A percentile compares a stretch with the other conserved stretches of the same genome.
phyloP scores from a whole-genome alignment of 2,888 invertebrate species.

The Lumbricus terrestris region DNA sequence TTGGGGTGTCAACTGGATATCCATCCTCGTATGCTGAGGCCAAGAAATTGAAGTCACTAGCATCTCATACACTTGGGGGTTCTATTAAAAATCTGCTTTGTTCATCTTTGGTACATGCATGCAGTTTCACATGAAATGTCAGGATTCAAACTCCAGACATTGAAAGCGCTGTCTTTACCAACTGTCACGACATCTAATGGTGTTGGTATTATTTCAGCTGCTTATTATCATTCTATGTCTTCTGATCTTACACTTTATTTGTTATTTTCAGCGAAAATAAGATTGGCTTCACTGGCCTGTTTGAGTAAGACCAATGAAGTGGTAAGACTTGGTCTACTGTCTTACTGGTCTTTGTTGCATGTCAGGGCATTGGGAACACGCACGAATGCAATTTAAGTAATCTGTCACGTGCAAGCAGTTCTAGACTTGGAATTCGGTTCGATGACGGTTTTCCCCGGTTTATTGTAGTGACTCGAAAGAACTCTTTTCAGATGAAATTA shows the following conservation, averaged over 20 bases:
- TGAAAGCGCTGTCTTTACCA: neutral
- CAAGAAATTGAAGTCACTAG: neutral
- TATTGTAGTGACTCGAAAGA: neutral
- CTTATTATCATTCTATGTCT: neutral
- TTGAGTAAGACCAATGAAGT: neutral
- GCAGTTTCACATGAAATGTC: neutral
- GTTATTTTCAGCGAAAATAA: slow-evolving; percentile 11
- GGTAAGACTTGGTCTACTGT: slow-evolving; percentile 12
- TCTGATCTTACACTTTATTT: neutral
- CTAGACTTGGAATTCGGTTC: neutral
- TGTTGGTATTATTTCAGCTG: neutral
- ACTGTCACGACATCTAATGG: too few species aligned
- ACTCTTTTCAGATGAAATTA: neutral
- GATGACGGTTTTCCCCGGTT: neutral
- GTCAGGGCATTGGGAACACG: neutral
- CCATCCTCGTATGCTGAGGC: neutral
- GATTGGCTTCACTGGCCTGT: neutral
- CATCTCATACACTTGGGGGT: neutral
- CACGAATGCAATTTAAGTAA: neutral
- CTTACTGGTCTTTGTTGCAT: slow-evolving; percentile 5
- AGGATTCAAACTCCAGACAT: neutral
- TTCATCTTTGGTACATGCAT: neutral
- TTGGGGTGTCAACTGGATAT: too few species aligned
- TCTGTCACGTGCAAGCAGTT: neutral
- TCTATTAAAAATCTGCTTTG: neutral